phyloP scores from a whole-genome alignment of 2,113 vertebrate species.

The Dromas ardeola region DNA sequence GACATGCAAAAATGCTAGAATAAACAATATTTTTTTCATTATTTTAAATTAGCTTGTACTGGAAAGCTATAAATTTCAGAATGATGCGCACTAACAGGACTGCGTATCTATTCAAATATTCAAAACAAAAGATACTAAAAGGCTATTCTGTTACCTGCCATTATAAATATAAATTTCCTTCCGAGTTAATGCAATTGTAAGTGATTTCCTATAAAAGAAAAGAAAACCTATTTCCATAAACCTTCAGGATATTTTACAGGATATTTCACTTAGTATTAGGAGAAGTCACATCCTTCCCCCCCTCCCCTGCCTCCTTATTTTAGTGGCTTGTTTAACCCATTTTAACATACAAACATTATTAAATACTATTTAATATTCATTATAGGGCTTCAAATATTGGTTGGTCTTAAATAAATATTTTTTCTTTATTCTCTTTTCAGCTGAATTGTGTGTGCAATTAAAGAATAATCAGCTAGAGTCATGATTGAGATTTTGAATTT shows the following conservation, averaged over 20 bases:
- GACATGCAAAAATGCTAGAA: slow-evolving; percentile 66
- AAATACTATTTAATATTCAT: slow-evolving; percentile 17
- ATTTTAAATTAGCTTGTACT: slow-evolving; percentile 59
- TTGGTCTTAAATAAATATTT: background rate
- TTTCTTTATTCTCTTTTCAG: background rate
- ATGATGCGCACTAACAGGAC: slow-evolving; percentile 28
- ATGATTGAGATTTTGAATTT: background rate
- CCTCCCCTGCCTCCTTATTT: background rate
- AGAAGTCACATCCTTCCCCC: background rate
- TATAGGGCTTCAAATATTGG: background rate
- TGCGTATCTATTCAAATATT: slow-evolving; percentile 48
- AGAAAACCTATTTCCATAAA: background rate
- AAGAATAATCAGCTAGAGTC: background rate
- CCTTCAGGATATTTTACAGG: background rate
- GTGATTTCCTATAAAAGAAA: slow-evolving; percentile 36
- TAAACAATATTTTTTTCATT: slow-evolving; percentile 68
- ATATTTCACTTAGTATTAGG: background rate
- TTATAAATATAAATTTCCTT: slow-evolving; percentile 46
- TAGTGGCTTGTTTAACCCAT: background rate
- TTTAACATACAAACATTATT: background rate
- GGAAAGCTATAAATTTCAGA: slow-evolving; percentile 59
- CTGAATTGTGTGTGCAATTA: background rate
- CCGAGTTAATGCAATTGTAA: slow-evolving; percentile 51
- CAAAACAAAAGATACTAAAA: slow-evolving; percentile 41
- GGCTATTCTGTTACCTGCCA: slow-evolving; percentile 40